Conservation (phyloP, 2,113 vertebrate genomes). For the Nerophis lumbriciformis region DNA sequence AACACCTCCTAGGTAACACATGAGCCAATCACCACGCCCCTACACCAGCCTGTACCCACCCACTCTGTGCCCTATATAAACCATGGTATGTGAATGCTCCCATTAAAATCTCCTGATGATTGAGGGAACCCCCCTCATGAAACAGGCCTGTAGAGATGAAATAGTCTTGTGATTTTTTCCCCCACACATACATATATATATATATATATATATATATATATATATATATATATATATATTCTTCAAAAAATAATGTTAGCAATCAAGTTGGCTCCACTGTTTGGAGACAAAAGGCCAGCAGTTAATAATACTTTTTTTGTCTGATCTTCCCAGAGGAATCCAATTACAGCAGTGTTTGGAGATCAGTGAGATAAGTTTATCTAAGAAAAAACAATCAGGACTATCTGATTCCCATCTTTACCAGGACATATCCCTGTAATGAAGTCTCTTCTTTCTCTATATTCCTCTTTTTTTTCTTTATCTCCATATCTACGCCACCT, state of each 20-base stretch:
- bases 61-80: too few species aligned
- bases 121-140: too few species aligned
- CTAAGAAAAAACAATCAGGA: constrained; percentile 75
- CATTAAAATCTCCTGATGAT: too few species aligned
- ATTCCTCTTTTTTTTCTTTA: constrained; percentile 24
- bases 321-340: constrained; percentile 70
- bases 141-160: too few species aligned
- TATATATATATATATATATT: neutral
- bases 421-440: constrained; percentile 55
- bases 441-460: constrained; percentile 55
- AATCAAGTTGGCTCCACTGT: constrained; percentile 22
- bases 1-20: too few species aligned
- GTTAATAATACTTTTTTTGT: constrained; percentile 51
- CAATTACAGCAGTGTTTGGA: constrained; percentile 71
- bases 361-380: constrained; percentile 73
- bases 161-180: too few species aligned
- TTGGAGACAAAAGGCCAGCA: constrained; percentile 52
- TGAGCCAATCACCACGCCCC: too few species aligned
- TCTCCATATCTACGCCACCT: constrained; percentile 17
- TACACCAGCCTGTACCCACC: too few species aligned
- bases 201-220: too few species aligned
- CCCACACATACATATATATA: too few species aligned
- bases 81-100: too few species aligned
- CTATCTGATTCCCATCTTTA: constrained; percentile 71
- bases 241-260: constrained; percentile 16